Conservation (phyloP, 2,797 vertebrate genomes). For the Coilia nasus region DNA sequence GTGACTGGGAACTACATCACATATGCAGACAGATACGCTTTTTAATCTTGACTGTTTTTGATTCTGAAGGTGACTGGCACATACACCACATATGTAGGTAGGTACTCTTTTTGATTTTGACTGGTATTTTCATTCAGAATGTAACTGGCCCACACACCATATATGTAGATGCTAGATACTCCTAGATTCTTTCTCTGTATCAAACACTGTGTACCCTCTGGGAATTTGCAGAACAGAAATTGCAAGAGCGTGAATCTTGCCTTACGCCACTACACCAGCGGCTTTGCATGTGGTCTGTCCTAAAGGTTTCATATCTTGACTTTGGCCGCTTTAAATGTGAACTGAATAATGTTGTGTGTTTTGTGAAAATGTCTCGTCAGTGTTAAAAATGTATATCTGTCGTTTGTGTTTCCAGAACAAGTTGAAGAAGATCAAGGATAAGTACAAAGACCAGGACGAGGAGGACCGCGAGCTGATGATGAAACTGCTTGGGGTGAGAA, state of each 20-base stretch:
- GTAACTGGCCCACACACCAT: too few relatives aligned
- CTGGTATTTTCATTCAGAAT: too few relatives aligned
- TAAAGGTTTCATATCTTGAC: not conserved
- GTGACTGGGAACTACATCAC: conserved; percentile 62
- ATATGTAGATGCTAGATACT: too few relatives aligned
- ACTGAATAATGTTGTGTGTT: not conserved
- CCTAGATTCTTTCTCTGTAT: too few relatives aligned
- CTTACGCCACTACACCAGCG: too few relatives aligned
- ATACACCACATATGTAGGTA: not conserved
- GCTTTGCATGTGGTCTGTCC: not conserved
- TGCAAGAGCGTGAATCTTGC: too few relatives aligned
- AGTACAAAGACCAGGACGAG: conserved; percentile 98
- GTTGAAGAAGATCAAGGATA: conserved; percentile 97
- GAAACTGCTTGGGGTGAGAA: conserved; percentile 92
- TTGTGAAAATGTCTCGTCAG: too few relatives aligned
- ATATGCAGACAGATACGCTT: too few relatives aligned
- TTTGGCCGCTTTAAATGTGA: not conserved
- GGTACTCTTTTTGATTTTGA: too few relatives aligned
- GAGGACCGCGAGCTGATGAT: conserved; percentile 96
- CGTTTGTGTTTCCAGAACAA: conserved; percentile 81
- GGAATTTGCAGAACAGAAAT: too few relatives aligned
- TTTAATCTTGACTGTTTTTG: too few relatives aligned
- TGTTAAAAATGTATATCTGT: not conserved
- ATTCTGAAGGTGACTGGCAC: not conserved
- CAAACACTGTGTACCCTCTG: too few relatives aligned